Evolutionary conservation across 2,797 vertebrate genomes (phyloP), one percentile per base, ranked within the genome.

Genomic region (Parauchenoglanis punctatus): DNA sequence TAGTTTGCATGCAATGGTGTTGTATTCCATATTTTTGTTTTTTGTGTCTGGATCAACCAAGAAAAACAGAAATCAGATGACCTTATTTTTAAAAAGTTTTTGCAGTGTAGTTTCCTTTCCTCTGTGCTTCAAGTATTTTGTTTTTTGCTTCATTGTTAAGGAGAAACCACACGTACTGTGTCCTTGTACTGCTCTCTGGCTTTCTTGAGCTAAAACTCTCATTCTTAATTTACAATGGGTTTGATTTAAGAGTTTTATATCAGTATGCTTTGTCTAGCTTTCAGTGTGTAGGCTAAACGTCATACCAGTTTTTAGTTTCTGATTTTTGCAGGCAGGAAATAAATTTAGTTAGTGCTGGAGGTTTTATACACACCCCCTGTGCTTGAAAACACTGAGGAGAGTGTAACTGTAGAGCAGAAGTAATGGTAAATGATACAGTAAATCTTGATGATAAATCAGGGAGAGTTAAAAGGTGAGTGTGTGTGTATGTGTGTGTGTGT

Each of bases 41-140:
- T 81, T 81, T 84, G n/a, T 28, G 81, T 25, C 70, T 49, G 77
- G 35, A n/a, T 13, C 58, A 61, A 81, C 40, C 78, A 63, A 46
- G 35, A 25, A 81, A 61, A 81, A 59, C 1, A 3, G 25, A 65
- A 65, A 44, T 78, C 52, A 31, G 76, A 76, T 52, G 46, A 28
- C 10, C 28, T 81, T 12, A 58, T 25, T 44, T 54, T 18, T 0
- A 56, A 18, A 23, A 13, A 8, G 8, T 44, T 59, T 86, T 59
- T 78, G 28, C 7, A 58, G 23, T 80, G 18, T 12, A 40, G 25
- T 76, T 28, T 56, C 54, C 13, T 52, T 54, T 65, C 11, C 3
- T 65, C 1, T 31, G n/a, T 76, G 63, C 23, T n/a, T 23, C 12
- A 35, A n/a, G 7, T 59, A 75, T 17, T 63, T 65, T 20, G 1